Base-by-base conservation (phyloP, 1,140 invertebrate genomes). In the Heliconius melpomene region DNA sequence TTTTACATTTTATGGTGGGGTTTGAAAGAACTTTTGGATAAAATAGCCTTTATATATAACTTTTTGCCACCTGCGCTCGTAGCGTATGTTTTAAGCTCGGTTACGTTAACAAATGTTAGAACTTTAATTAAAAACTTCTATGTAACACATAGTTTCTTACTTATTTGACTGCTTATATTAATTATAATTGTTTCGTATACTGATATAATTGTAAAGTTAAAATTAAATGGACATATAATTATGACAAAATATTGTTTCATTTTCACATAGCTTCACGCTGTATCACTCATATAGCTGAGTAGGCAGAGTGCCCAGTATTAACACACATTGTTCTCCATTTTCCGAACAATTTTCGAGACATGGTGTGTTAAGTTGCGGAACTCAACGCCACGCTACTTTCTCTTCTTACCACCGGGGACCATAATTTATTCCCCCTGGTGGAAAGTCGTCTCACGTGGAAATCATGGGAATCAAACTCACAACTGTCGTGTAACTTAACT, bases 61-160 rank as follows among this genome's bases (percentile, higher is more conserved):
- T 66, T 36, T 36, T 57, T 75, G 54, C 52, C 74, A 75, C 54
- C 74, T 75, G 74, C 54, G 74, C 29, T 75, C 74, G 54, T 60
- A 36, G 26, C 32, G 54, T 29, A 13, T 26, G 11, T 40, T 75
- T 66, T 66, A 66, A 75, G 9, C 54, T 60, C 74, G 38, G 74
- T 54, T 75, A 36, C 74, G 60, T 75, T 75, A 75, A 66, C 23
- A 60, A 75, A 75, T 60, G 32, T 75, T 66, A 36, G 23, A 75
- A 75, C 74, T 75, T 75, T 46, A 75, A 54, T 60, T 32, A 60
- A 38, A 66, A 75, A 66, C 36, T 75, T 36, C 40, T 66, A 29
- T 66, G 36, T 36, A 40, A 66, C 13, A 66, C 60, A 66, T 66
- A 66, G 60, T 66, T 66, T 29, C 60, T 29, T 11, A 26, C 1